A percentile compares a stretch with the other conserved stretches of the same genome.
These are phyloP conservation scores for Sinocyclocheilus anshuiensis DNA, from an alignment of 2,113 vertebrate species.

Conservation along the genomic window DNA sequence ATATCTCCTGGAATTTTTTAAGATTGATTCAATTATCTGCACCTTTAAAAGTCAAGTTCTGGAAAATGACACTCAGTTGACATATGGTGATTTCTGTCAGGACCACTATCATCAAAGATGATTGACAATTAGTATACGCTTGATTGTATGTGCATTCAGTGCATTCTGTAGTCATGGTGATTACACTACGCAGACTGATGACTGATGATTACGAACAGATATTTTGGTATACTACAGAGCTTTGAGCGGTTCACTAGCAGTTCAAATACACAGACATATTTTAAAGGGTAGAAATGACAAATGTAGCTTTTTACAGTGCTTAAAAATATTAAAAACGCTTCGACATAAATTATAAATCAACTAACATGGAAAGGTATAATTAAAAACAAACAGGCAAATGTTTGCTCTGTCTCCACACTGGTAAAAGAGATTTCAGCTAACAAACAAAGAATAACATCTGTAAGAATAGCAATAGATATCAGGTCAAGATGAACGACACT, in stretches of 20 bases:
- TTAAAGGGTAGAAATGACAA: not conserved
- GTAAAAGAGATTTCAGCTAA: too few species aligned
- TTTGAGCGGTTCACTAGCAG: not conserved
- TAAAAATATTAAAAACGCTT: not conserved
- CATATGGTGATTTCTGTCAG: not conserved
- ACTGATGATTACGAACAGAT: slow-evolving; percentile 1
- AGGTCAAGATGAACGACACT: not conserved
- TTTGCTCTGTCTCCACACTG: too few species aligned
- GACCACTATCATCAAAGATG: too few species aligned
- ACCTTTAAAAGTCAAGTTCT: not conserved
- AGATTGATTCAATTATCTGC: slow-evolving; percentile 11
- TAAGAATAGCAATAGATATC: not conserved
- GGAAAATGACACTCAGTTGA: not conserved
- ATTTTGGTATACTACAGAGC: not conserved
- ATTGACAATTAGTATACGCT: too few species aligned
- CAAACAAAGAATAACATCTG: not conserved
- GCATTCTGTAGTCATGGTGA: not conserved
- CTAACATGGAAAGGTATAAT: not conserved
- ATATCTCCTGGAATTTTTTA: slow-evolving; percentile 28
- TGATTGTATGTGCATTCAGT: not conserved
- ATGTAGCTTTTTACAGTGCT: not conserved
- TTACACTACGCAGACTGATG: not conserved
- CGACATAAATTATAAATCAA: not conserved
- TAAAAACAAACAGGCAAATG: not conserved
- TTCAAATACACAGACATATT: not conserved